Evolutionary conservation across 2,797 vertebrate species (phyloP).

Genomic region (Botia kubotai): DNA sequence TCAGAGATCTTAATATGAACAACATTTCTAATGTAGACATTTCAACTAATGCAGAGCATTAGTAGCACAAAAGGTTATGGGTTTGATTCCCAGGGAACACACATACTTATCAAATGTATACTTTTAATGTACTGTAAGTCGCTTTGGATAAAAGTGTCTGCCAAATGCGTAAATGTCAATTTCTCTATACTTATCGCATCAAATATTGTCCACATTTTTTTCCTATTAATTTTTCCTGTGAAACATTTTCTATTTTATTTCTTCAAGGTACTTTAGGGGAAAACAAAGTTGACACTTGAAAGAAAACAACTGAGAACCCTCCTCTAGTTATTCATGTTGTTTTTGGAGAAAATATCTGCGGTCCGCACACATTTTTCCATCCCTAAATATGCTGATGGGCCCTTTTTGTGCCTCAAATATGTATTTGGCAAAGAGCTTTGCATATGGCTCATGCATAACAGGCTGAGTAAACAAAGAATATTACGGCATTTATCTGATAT

Average conservation of each 20-base stretch:
- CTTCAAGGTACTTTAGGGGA: background rate
- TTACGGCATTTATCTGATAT: slow-evolving; percentile 24
- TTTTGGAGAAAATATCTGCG: background rate
- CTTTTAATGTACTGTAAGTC: no score
- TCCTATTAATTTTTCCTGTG: background rate
- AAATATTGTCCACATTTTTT: background rate
- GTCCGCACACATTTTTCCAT: background rate
- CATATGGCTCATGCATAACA: slow-evolving; percentile 12
- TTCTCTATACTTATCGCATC: no score
- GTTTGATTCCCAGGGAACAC: no score
- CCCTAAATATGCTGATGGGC: slow-evolving; percentile 1
- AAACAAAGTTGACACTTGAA: background rate
- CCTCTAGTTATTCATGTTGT: background rate
- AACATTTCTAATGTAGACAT: background rate
- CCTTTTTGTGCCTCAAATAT: background rate
- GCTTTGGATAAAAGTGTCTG: no score
- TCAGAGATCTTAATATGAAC: background rate
- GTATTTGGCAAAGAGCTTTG: slow-evolving; percentile 27
- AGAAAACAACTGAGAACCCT: background rate
- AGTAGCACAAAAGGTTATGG: no score
- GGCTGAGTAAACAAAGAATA: slow-evolving; percentile 51
- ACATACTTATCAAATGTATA: no score
- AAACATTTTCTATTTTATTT: background rate
- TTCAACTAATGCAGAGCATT: no score
- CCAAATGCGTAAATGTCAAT: no score